Conservation (phyloP, 2,888 invertebrate species). For the Tiliacea citrago region DNA sequence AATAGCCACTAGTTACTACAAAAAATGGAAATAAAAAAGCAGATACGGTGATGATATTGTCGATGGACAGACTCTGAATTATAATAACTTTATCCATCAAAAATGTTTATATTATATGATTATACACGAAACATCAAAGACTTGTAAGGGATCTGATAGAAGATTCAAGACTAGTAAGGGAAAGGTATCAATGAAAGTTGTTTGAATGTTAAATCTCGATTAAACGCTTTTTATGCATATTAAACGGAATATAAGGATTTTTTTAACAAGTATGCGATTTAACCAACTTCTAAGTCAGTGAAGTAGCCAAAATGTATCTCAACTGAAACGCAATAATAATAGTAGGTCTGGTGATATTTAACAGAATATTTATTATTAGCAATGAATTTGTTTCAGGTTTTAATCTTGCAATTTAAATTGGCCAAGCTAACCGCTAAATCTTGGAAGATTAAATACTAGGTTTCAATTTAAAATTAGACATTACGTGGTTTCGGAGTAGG, state of each 20-base stretch:
- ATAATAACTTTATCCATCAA: conserved; percentile 3
- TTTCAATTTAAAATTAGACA: conserved; percentile 45
- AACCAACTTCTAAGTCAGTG: background rate
- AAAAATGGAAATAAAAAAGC: conserved; percentile 34
- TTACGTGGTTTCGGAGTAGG: conserved; percentile 15
- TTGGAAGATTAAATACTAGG: conserved; percentile 6
- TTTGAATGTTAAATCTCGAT: background rate
- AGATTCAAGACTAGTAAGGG: too few relatives aligned
- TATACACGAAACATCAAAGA: background rate
- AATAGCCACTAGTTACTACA: background rate
- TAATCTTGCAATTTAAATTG: conserved; percentile 22
- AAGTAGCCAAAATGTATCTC: background rate
- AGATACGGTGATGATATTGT: conserved; percentile 10
- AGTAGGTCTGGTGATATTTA: background rate
- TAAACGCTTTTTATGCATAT: background rate
- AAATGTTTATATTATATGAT: too few relatives aligned
- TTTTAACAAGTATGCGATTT: background rate
- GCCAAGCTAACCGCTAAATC: conserved; percentile 13
- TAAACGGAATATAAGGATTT: too few relatives aligned
- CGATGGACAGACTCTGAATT: conserved; percentile 15
- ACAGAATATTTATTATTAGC: background rate
- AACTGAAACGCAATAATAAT: background rate
- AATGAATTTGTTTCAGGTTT: conserved; percentile 8
- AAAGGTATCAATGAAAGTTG: background rate
- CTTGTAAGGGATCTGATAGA: background rate